Evolutionary conservation across 2,888 invertebrate genomes (phyloP), one percentile per base, ranked within the genome.

Genomic region (Pristionchus japonicus): DNA sequence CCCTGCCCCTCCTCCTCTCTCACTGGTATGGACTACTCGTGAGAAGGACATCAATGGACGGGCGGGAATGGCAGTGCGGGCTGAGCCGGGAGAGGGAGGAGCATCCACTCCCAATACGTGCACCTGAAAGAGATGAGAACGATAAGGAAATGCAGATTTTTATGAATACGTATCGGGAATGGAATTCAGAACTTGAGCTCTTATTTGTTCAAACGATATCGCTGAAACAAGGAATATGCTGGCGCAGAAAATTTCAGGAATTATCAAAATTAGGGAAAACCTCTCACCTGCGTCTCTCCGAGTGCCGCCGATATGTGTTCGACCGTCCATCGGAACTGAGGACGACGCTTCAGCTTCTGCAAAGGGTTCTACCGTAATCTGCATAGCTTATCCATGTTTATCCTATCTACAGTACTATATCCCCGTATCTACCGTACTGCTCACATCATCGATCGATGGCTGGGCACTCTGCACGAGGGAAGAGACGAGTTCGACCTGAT

Each of bases 241-340:
- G n/a, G n/a, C n/a, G n/a, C n/a, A n/a, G n/a, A n/a, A n/a, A n/a
- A n/a, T n/a, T n/a, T n/a, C n/a, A n/a, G n/a, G n/a, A n/a, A n/a
- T n/a, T n/a, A n/a, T n/a, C n/a, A n/a, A n/a, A n/a, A n/a, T n/a
- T n/a, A n/a, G n/a, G n/a, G n/a, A n/a, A n/a, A n/a, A n/a, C n/a
- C n/a, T n/a, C n/a, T n/a, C 20, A 95, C 89, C 82, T 98, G 97
- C 0, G 97, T 97, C 94, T 97, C 97, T 94, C 97, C 97, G 13
- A 99, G 96, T 94, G 98, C 97, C 93, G 97, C 98, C 95, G 97
- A 98, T 96, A 98, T 97, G 94, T 98, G 91, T n/a, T 91, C 90
- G 11, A 91, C 90, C 3, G 88, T 88, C 92, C 92, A 92, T 11
- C 77, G 86, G 70, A 90, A 90, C 3, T 89, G 64, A 64, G 89